Evolutionary conservation across 2,888 invertebrate species (phyloP).

Genomic region (Dynastes hyllus): DNA sequence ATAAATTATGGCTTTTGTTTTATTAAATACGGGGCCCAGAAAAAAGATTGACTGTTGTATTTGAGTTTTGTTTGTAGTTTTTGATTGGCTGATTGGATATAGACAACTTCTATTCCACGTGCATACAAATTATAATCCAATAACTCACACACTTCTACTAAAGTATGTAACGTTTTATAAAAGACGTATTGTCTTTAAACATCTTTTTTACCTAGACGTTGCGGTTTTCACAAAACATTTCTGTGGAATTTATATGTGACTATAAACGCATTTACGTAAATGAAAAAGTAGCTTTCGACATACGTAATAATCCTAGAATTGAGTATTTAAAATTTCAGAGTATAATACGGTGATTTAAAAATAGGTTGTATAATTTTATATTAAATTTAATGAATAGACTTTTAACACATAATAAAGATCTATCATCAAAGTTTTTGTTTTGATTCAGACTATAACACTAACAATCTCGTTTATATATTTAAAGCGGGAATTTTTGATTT

Average conservation of each 20-base stretch:
- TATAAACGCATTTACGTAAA: not conserved
- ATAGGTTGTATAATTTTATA: constrained; percentile 26
- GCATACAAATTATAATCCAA: no score
- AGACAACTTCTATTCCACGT: no score
- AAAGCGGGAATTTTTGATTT: no score
- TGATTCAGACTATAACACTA: not conserved
- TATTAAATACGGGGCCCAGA: no score
- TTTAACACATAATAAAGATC: constrained; percentile 44
- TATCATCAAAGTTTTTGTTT: constrained; percentile 22
- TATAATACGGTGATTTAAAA: constrained; percentile 15
- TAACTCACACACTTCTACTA: no score
- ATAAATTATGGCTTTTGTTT: no score
- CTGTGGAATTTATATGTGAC: not conserved
- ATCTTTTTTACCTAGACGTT: no score
- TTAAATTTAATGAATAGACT: constrained; percentile 34
- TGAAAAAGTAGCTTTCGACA: not conserved
- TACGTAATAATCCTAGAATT: not conserved
- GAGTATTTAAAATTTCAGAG: constrained; percentile 6
- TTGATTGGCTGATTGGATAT: no score
- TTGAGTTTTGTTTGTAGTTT: no score
- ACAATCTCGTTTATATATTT: not conserved
- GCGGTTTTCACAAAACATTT: not conserved
- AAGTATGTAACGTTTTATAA: no score
- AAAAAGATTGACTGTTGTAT: no score
- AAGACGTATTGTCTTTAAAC: no score